These are phyloP conservation scores for Pseudolaguvia tuberculata DNA, from an alignment of 2,113 vertebrate species.

Conservation along the genomic window DNA sequence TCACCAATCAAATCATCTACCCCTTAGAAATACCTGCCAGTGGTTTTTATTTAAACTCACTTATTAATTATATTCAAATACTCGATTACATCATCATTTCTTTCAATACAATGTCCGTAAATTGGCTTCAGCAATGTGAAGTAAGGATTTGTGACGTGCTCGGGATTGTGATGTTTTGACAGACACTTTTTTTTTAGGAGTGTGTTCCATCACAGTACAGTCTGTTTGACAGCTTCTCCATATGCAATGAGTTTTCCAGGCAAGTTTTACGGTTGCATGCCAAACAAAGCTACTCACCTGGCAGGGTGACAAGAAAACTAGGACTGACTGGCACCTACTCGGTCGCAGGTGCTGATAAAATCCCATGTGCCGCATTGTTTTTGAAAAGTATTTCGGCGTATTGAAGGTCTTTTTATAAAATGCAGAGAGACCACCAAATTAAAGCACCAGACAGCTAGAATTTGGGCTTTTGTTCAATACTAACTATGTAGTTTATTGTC, in stretches of 20 bases:
- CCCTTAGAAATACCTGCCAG: neutral
- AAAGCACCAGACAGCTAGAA: neutral
- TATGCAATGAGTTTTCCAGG: slow-evolving; percentile 16
- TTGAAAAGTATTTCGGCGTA: neutral
- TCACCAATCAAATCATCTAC: neutral
- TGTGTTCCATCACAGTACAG: neutral
- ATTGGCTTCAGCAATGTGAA: neutral
- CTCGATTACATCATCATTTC: neutral
- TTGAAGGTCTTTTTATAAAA: neutral
- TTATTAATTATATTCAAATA: neutral
- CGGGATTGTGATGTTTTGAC: slow-evolving; percentile 8
- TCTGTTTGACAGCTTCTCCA: slow-evolving; percentile 23
- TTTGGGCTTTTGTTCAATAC: neutral
- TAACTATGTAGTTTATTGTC: neutral
- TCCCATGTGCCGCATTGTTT: slow-evolving; percentile 30
- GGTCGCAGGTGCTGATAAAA: slow-evolving; percentile 19
- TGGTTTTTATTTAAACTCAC: neutral
- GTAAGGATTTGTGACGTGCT: neutral
- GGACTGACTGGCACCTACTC: slow-evolving; percentile 9
- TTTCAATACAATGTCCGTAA: slow-evolving; percentile 4
- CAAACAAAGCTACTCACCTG: slow-evolving; percentile 25
- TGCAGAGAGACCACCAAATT: neutral
- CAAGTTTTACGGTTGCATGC: slow-evolving; percentile 15
- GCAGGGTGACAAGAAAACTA: slow-evolving; percentile 4
- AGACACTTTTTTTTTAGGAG: neutral